Percentiles rank a stretch among this genome's conserved stretches.
phyloP scores from a whole-genome alignment of 53 echinoderm and acorn worm species.

The Crossaster papposus region DNA sequence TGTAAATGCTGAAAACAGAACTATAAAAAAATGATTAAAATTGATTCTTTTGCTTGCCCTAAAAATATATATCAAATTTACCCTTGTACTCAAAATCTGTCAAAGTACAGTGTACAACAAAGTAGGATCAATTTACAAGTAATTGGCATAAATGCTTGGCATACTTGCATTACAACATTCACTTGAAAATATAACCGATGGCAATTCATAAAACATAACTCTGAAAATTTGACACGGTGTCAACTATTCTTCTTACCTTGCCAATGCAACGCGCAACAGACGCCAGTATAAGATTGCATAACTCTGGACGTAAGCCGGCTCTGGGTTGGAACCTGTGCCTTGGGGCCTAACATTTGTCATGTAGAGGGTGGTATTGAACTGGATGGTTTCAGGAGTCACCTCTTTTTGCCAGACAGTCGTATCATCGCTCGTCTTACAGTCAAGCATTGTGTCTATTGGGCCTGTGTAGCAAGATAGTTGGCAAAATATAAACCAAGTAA shows the following conservation, averaged over 20 bases:
- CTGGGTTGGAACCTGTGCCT: slow-evolving; percentile 25
- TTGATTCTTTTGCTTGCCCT: too few relatives aligned
- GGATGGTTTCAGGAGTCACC: slow-evolving; percentile 67
- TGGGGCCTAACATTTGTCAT: slow-evolving; percentile 81
- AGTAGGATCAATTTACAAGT: too few relatives aligned
- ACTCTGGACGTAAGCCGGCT: slow-evolving; percentile 72
- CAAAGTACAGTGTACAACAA: too few relatives aligned
- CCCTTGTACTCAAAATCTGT: too few relatives aligned
- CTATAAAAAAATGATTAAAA: too few relatives aligned
- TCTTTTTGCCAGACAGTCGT: slow-evolving; percentile 62
- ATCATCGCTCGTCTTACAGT: slow-evolving; percentile 56
- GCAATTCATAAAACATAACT: not conserved
- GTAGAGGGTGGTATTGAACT: slow-evolving; percentile 81
- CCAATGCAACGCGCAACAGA: slow-evolving; percentile 71
- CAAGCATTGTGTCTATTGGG: slow-evolving; percentile 61
- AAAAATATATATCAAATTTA: too few relatives aligned
- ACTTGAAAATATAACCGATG: too few relatives aligned
- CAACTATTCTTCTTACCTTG: slow-evolving; percentile 55
- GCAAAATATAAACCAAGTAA: not conserved
- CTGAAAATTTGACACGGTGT: not conserved
- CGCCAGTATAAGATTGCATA: slow-evolving; percentile 79
- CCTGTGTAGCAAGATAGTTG: slow-evolving; percentile 23
- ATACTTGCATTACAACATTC: too few relatives aligned
- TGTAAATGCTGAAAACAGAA: not conserved
- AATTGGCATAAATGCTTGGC: too few relatives aligned